Conservation (phyloP, 2,113 vertebrate genomes). For the Seriola quinqueradiata region DNA sequence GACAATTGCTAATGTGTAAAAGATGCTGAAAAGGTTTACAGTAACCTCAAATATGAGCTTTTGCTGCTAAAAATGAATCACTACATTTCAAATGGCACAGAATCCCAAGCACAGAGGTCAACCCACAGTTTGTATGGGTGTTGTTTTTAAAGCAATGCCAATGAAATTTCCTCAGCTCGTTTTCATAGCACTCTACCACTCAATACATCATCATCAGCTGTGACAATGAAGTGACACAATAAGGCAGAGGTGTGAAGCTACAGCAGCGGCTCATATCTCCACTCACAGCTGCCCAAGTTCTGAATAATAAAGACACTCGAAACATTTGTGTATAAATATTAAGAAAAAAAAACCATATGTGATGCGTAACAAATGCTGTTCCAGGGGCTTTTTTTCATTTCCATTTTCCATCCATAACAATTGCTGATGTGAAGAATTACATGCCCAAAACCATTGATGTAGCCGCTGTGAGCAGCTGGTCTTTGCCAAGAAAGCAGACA, state of each 20-base stretch:
- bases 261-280: slow-evolving; percentile 17
- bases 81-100: too few relatives aligned
- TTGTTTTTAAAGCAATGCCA: slow-evolving; percentile 8
- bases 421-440: slow-evolving; percentile 62
- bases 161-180: slow-evolving; percentile 31
- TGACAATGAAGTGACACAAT: slow-evolving; percentile 14
- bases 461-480: slow-evolving; percentile 52
- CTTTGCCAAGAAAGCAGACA: slow-evolving; percentile 31
- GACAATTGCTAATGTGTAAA: background rate
- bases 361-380: slow-evolving; percentile 31
- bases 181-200: slow-evolving; percentile 19
- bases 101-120: background rate
- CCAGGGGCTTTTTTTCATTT: slow-evolving; percentile 26
- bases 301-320: slow-evolving; percentile 1
- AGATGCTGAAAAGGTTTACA: background rate
- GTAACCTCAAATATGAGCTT: too few relatives aligned
- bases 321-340: slow-evolving; percentile 22
- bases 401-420: slow-evolving; percentile 44
- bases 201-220: slow-evolving; percentile 36
- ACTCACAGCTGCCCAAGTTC: slow-evolving; percentile 17
- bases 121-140: background rate
- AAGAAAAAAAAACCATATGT: slow-evolving; percentile 21
- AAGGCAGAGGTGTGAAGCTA: slow-evolving; percentile 13
- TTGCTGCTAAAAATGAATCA: too few relatives aligned
- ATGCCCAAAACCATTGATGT: slow-evolving; percentile 35